These are phyloP conservation scores for Beris chalybata DNA, from an alignment of 2,888 invertebrate genomes.

Conservation along the genomic window DNA sequence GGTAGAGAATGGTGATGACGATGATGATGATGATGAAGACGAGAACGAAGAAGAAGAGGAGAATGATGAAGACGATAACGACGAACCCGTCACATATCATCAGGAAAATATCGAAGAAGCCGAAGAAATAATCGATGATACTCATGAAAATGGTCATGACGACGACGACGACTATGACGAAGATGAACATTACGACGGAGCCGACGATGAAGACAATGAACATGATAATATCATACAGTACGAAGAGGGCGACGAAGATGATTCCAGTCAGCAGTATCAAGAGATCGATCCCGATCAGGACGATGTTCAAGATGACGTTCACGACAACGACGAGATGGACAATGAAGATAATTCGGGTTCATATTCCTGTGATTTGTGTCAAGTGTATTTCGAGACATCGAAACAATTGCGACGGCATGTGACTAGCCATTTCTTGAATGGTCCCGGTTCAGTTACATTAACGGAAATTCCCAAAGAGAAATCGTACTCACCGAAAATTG, in stretches of 20 bases:
- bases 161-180: constrained; percentile 40
- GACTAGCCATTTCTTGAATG: constrained; percentile 56
- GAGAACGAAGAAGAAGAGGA: constrained; percentile 36
- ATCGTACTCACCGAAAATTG: constrained; percentile 1
- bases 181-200: constrained; percentile 30
- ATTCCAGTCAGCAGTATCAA: constrained; percentile 43
- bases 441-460: constrained; percentile 49
- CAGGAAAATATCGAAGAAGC: constrained; percentile 17
- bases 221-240: constrained; percentile 27
- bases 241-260: constrained; percentile 42
- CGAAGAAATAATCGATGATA: constrained; percentile 35
- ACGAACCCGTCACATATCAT: neutral
- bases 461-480: constrained; percentile 42
- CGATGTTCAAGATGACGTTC: constrained; percentile 38
- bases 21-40: neutral
- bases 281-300: constrained; percentile 40
- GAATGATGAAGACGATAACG: neutral
- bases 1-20: constrained; percentile 12
- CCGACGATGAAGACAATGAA: constrained; percentile 20
- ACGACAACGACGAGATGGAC: constrained; percentile 40
- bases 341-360: constrained; percentile 39
- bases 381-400: constrained; percentile 53
- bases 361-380: constrained; percentile 55
- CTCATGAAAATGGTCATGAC: constrained; percentile 41
- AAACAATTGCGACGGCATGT: constrained; percentile 54